Base-by-base conservation (phyloP, 2,113 vertebrate genomes). In the Limanda limanda region DNA sequence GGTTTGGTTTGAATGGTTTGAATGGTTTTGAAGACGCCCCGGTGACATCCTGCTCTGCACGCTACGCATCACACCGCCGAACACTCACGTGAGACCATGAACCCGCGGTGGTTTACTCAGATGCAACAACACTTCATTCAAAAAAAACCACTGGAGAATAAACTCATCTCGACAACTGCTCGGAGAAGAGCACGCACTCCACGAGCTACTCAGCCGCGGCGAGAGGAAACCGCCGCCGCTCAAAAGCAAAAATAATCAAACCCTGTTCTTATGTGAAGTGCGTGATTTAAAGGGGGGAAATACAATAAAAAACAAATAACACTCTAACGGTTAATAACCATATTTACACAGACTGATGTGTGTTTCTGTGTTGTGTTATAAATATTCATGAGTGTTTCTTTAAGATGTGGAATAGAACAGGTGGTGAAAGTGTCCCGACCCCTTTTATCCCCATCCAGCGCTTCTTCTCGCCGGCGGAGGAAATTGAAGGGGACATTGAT, bases 401-500 rank as follows among this genome's bases (percentile, higher is more conserved):
- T 10, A 0, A 40, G 10, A 40, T 2, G 37, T 40, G 37, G 10
- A 40, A 40, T 13, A 10, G 40, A 12, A 40, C 40, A 40, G 40
- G 40, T 40, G 40, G 11, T 31, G 1, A 3, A 40, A 40, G 40
- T 13, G 40, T 40, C 37, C 37, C 9, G 37, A 35, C 31, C 6
- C 31, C 6, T 35, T 35, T 35, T 3, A 2, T 37, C 8, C 8
- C 35, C 35, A 37, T 37, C 35, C 35, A 9, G 35, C 9, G 35
- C 8, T 35, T 35, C 31, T 35, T 1, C 31, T 35, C 31, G 2
- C 17, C 17, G 15, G 47, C 1, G 52, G 20, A 15, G 4, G 59
- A 18, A n/a, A 21, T n/a, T 27, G 21, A 63, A 27, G 56, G 65
- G 25, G 7, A 56, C 23, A 5, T 10, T 66, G 75, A 86, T 74